Evolutionary conservation across 2,888 invertebrate species (phyloP).

Genomic region (Timandra comae): DNA sequence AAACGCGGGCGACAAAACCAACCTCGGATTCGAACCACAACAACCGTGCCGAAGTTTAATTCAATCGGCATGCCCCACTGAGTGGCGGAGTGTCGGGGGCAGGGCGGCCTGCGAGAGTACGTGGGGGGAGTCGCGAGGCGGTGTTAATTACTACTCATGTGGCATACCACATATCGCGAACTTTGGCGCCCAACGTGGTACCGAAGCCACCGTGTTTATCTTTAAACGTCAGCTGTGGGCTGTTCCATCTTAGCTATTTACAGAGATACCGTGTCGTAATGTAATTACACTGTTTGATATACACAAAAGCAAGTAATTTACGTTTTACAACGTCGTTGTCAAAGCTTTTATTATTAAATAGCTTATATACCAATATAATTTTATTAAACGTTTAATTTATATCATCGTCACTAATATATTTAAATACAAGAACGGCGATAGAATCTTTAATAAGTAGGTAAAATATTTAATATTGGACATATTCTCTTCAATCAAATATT

Average conservation of each 20-base stretch:
- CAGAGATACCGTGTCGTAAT: conserved; percentile 2
- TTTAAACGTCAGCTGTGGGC: conserved; percentile 53
- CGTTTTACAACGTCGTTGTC: not conserved
- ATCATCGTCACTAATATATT: not conserved
- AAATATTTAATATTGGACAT: conserved; percentile 50
- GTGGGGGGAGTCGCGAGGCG: conserved; percentile 40
- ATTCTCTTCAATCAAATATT: conserved; percentile 63
- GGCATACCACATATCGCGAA: conserved; percentile 72
- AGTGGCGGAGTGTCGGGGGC: conserved; percentile 31
- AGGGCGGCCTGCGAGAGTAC: conserved; percentile 17
- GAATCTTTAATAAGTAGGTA: conserved; percentile 8
- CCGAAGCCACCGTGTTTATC: conserved; percentile 55
- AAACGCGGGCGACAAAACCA: conserved; percentile 66
- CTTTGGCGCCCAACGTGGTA: conserved; percentile 63
- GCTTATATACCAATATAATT: too few species aligned
- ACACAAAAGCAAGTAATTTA: not conserved
- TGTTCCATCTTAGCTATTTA: conserved; percentile 41
- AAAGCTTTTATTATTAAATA: too few species aligned
- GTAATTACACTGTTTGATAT: conserved; percentile 1
- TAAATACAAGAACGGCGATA: not conserved
- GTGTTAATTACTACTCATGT: conserved; percentile 74
- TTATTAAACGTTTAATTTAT: not conserved
- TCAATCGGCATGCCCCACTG: conserved; percentile 68
- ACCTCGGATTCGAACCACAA: conserved; percentile 67
- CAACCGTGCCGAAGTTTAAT: conserved; percentile 73